Conservation (phyloP, 2,113 vertebrate species). For the Archocentrus centrarchus region DNA sequence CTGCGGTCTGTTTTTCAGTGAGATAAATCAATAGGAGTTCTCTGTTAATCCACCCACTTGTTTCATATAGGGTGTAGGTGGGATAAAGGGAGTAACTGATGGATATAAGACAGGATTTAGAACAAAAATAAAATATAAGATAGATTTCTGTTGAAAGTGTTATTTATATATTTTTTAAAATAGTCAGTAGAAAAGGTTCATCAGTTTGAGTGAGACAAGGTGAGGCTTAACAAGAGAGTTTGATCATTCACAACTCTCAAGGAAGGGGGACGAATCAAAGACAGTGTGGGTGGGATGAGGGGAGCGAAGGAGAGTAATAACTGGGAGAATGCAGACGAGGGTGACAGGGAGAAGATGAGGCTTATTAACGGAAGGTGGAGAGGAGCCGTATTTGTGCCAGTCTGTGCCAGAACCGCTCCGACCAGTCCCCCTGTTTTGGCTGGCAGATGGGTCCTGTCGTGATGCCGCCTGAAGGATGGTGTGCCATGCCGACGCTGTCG, state of each 20-base stretch:
- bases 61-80: conserved; percentile 13
- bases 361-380: conserved; percentile 38
- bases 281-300: conserved; percentile 2
- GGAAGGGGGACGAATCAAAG: background rate
- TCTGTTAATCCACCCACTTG: conserved; percentile 43
- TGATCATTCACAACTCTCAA: conserved; percentile 5
- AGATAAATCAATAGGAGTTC: conserved; percentile 34
- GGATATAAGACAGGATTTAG: conserved; percentile 20
- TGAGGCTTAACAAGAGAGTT: conserved; percentile 11
- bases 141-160: background rate
- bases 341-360: conserved; percentile 17
- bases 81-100: conserved; percentile 24
- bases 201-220: conserved; percentile 36
- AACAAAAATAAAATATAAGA: conserved; percentile 44
- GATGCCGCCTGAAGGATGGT: conserved; percentile 78
- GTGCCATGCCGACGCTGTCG: conserved; percentile 49
- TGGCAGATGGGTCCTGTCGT: conserved; percentile 82
- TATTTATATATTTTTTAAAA: conserved; percentile 18
- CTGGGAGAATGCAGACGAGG: conserved; percentile 13
- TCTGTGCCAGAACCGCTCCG: conserved; percentile 44
- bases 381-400: conserved; percentile 56
- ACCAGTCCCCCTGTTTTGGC: conserved; percentile 57
- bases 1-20: conserved; percentile 4
- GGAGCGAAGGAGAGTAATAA: conserved; percentile 28
- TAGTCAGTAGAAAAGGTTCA: conserved; percentile 47